These are phyloP conservation scores for Zaprionus ornatus DNA, from an alignment of 1,140 invertebrate species.

Conservation along the genomic window DNA sequence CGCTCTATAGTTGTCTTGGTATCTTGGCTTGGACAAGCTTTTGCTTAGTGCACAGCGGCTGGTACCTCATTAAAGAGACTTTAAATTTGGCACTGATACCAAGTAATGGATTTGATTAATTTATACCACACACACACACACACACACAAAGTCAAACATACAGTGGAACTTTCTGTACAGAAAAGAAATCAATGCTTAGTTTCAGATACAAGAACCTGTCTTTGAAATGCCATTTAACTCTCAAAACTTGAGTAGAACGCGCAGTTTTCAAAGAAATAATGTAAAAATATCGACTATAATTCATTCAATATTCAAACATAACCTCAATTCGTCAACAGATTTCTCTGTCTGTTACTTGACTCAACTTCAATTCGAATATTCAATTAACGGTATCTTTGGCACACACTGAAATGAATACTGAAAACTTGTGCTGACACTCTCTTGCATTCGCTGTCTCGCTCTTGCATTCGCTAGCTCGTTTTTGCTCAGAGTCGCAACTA, in stretches of 20 bases:
- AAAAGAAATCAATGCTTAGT: background rate
- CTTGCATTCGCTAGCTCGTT: conserved; percentile 70
- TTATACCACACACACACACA: background rate
- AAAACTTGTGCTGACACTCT: conserved; percentile 57
- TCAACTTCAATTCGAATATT: background rate
- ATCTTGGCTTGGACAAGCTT: conserved; percentile 25
- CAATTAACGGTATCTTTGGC: conserved; percentile 9
- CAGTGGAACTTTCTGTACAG: background rate
- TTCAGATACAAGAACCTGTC: background rate
- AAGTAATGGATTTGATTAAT: background rate
- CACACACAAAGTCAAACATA: background rate
- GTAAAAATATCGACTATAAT: too few relatives aligned
- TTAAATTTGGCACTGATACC: conserved; percentile 17
- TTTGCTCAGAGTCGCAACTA: conserved; percentile 57
- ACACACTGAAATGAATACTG: conserved; percentile 38
- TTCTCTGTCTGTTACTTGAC: background rate
- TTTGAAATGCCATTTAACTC: too few relatives aligned
- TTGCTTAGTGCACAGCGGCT: conserved; percentile 44
- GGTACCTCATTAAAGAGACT: conserved; percentile 4
- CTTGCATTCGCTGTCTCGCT: conserved; percentile 70
- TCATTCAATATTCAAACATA: too few relatives aligned
- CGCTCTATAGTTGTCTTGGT: conserved; percentile 15
- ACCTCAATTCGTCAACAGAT: background rate
- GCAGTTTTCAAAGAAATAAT: too few relatives aligned
- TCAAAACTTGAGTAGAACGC: too few relatives aligned